These are phyloP conservation scores for Phrynosoma blainvillii DNA, from an alignment of 2,113 vertebrate genomes.

Conservation along the genomic window DNA sequence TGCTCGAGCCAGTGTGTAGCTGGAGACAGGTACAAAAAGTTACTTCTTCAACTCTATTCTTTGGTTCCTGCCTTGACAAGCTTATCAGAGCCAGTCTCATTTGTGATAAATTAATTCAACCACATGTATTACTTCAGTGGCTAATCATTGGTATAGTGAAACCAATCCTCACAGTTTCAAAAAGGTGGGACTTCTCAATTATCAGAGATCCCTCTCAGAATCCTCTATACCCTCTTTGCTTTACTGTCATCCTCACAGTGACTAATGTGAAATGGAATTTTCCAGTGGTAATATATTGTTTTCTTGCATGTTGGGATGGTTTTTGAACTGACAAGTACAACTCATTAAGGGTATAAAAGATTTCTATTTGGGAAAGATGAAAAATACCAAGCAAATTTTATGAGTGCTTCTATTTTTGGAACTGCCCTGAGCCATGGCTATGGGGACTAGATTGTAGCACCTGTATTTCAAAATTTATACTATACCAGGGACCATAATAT, in stretches of 20 bases:
- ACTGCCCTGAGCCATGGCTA: neutral
- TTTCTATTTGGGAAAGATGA: neutral
- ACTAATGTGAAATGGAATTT: neutral
- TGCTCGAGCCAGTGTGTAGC: too few species aligned
- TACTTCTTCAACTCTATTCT: too few species aligned
- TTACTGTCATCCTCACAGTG: too few species aligned
- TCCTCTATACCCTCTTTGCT: too few species aligned
- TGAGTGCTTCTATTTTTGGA: neutral
- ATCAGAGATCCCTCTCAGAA: too few species aligned
- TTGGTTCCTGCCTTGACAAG: too few species aligned
- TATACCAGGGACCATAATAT: too few species aligned
- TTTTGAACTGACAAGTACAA: neutral
- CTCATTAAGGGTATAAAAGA: neutral
- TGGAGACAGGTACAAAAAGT: too few species aligned
- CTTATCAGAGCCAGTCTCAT: neutral
- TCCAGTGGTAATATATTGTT: neutral
- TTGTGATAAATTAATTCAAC: neutral
- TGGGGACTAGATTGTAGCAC: neutral
- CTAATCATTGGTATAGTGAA: neutral
- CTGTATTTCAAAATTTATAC: too few species aligned
- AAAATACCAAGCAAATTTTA: neutral
- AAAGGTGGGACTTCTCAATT: too few species aligned
- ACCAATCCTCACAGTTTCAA: too few species aligned
- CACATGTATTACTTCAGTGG: neutral
- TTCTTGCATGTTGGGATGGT: neutral